A percentile compares a stretch with the other conserved stretches of the same genome.
Conservation (phyloP, 2,797 vertebrate species). For the Tangara arthus region DNA sequence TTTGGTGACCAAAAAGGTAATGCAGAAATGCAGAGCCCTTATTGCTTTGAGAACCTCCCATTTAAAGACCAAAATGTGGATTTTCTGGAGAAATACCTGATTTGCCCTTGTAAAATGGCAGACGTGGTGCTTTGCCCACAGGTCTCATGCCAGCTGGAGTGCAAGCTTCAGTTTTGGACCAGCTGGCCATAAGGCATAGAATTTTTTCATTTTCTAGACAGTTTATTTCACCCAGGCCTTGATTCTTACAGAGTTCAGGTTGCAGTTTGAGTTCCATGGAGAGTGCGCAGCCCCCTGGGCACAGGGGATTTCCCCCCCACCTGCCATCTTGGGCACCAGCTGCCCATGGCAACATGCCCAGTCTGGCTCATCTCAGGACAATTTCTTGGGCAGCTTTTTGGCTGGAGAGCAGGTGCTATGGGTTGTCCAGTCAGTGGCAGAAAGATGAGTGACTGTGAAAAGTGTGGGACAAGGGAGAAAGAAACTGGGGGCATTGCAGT, state of each 20-base stretch:
- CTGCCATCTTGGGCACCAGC: neutral
- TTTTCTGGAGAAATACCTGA: neutral
- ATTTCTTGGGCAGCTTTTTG: neutral
- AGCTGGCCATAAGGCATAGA: neutral
- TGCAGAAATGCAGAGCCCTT: neutral
- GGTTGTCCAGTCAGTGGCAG: neutral
- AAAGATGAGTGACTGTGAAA: neutral
- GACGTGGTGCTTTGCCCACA: neutral
- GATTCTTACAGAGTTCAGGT: neutral
- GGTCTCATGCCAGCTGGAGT: neutral
- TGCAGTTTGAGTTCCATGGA: neutral
- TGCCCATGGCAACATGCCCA: rapidly evolving
- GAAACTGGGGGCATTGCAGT: neutral
- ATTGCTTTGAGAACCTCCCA: neutral
- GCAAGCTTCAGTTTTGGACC: neutral
- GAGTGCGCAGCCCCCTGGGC: rapidly evolving
- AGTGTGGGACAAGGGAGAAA: neutral
- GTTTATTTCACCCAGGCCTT: neutral
- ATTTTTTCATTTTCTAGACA: neutral
- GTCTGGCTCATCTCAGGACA: neutral
- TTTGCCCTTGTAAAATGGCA: neutral
- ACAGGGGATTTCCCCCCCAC: neutral
- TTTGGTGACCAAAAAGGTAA: slow-evolving; percentile 80
- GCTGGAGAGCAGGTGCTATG: neutral
- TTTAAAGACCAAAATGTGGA: neutral